These are phyloP conservation scores for Parauchenoglanis ngamensis DNA, from an alignment of 2,797 vertebrate genomes.

Conservation along the genomic window DNA sequence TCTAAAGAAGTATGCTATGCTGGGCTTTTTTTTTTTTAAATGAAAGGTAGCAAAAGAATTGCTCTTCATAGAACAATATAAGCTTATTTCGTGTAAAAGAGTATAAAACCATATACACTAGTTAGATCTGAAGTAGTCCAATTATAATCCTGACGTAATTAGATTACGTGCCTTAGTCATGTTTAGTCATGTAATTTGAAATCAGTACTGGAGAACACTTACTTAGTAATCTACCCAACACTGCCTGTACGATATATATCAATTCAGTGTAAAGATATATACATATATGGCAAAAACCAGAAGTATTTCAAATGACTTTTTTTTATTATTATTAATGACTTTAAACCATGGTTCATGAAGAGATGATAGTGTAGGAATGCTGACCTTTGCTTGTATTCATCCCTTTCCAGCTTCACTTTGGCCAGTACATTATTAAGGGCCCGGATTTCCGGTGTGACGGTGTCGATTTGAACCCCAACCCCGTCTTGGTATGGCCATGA, in stretches of 20 bases:
- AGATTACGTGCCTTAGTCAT: background rate
- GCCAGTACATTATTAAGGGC: conserved; percentile 92
- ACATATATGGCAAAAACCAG: background rate
- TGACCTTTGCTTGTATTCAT: conserved; percentile 91
- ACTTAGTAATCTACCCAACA: background rate
- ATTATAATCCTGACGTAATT: background rate
- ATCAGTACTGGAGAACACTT: background rate
- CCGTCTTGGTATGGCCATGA: conserved; percentile 87
- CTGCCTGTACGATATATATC: background rate
- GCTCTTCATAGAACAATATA: background rate
- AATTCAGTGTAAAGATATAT: background rate
- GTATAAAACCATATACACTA: background rate
- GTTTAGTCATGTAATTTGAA: background rate
- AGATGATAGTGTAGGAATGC: conserved; percentile 35
- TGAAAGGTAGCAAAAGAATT: background rate
- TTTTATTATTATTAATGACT: too few species aligned
- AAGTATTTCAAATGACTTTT: too few species aligned
- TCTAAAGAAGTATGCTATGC: background rate
- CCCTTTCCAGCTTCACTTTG: conserved; percentile 90
- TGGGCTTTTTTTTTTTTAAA: background rate
- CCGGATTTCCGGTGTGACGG: conserved; percentile 90
- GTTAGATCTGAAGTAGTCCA: background rate
- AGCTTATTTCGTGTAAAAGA: background rate
- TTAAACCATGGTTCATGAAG: background rate
- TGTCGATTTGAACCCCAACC: conserved; percentile 90